Percentiles rank a stretch among this genome's conserved stretches.
Conservation (phyloP, 37 sponge, comb jelly and placozoan species). For the Hexactinellida sp. region DNA sequence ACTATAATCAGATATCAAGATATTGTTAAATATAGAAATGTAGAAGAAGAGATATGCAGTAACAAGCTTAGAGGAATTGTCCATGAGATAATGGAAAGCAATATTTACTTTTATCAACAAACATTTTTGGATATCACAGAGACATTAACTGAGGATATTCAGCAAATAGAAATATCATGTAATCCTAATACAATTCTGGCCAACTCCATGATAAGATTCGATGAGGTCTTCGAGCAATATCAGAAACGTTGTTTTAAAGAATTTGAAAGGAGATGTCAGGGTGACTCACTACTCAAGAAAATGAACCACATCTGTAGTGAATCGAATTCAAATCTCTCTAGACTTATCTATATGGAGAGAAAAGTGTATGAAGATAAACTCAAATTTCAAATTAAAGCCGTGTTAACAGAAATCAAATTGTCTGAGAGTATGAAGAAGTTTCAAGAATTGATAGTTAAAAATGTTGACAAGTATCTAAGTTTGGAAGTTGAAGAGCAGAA, state of each 20-base stretch:
- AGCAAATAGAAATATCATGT: neutral
- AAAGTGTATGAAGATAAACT: neutral
- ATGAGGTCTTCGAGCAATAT: neutral
- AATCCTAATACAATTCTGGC: neutral
- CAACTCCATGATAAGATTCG: neutral
- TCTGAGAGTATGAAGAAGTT: neutral
- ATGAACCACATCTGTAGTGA: neutral
- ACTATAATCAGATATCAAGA: conserved; percentile 11
- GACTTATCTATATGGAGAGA: neutral
- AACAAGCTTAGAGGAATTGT: neutral
- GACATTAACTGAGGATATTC: neutral
- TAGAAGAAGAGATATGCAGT: neutral
- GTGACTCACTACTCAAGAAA: neutral
- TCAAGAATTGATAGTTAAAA: neutral
- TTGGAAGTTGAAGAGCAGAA: neutral
- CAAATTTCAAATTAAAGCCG: neutral
- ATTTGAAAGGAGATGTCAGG: neutral
- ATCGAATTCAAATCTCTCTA: neutral
- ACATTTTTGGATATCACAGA: neutral
- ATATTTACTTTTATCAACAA: neutral
- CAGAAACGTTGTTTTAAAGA: neutral
- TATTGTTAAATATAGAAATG: conserved; percentile 2
- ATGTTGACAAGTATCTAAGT: neutral
- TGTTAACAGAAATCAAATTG: neutral
- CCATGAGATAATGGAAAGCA: neutral